Conservation (phyloP, 2,797 vertebrate species). For the Falco columbarius region DNA sequence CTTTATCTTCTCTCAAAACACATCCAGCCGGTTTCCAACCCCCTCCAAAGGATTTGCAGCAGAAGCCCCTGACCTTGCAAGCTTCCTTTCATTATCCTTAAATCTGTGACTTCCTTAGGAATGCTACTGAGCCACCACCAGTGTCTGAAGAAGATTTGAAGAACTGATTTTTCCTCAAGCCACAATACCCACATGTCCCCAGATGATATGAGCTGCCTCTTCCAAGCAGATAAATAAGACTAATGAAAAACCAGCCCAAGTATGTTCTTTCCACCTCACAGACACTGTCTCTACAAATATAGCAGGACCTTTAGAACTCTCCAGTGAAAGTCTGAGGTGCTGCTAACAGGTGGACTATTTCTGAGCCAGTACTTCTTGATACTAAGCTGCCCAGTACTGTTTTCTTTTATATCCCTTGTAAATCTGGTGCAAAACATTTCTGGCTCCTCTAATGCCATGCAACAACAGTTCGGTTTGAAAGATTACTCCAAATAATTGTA, state of each 20-base stretch:
- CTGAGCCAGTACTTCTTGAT: not conserved
- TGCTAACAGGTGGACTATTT: not conserved
- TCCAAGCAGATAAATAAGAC: not conserved
- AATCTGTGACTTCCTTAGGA: not conserved
- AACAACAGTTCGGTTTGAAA: not conserved
- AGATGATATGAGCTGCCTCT: not conserved
- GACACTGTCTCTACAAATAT: not conserved
- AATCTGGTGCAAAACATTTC: not conserved
- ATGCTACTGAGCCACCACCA: not conserved
- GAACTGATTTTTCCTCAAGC: not conserved
- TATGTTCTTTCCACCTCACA: not conserved
- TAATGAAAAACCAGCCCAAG: not conserved
- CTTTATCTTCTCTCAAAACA: slow-evolving; percentile 12
- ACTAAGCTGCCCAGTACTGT: not conserved
- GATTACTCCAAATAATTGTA: not conserved
- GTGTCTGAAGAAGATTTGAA: not conserved
- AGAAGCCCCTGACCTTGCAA: not conserved
- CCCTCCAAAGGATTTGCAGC: not conserved
- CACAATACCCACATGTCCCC: not conserved
- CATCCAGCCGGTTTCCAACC: not conserved
- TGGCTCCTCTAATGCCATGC: not conserved
- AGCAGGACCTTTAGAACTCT: not conserved
- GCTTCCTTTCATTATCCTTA: not conserved
- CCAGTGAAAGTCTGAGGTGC: not conserved
- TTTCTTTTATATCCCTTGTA: not conserved